phyloP scores from a whole-genome alignment of 2,797 vertebrate genomes.

The Echiichthys vipera region DNA sequence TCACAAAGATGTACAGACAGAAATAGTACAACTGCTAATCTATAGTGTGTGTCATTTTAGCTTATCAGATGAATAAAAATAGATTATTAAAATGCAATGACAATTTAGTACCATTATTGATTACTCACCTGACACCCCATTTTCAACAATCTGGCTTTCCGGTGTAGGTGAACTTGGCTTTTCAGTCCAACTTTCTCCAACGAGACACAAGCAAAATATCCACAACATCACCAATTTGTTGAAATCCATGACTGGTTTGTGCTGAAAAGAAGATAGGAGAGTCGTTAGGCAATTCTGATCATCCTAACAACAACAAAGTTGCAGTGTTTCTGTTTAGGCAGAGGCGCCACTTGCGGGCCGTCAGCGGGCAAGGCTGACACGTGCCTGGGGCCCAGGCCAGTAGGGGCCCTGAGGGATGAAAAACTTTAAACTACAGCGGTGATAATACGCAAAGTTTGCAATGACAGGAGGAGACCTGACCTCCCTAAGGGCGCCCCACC shows the following conservation, averaged over 20 bases:
- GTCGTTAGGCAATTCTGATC: background rate
- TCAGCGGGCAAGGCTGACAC: no score
- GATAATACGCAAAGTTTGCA: no score
- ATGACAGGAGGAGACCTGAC: no score
- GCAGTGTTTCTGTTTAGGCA: background rate
- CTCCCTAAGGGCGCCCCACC: no score
- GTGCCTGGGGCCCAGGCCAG: no score
- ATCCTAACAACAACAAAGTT: background rate
- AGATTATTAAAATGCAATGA: background rate
- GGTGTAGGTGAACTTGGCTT: constrained; percentile 62
- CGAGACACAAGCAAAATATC: constrained; percentile 80
- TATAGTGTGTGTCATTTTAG: constrained; percentile 11
- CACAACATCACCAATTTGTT: constrained; percentile 79
- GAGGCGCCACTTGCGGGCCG: no score
- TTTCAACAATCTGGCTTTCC: constrained; percentile 72
- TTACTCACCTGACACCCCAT: constrained; percentile 76
- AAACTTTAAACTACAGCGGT: no score
- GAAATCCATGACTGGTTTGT: constrained; percentile 81
- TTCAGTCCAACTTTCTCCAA: constrained; percentile 76
- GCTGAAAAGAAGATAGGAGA: constrained; percentile 47
- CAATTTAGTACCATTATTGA: background rate
- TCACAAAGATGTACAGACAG: constrained; percentile 61
- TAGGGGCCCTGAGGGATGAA: no score
- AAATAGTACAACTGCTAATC: constrained; percentile 19
- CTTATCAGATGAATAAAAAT: constrained; percentile 1